A percentile compares a stretch with the other conserved stretches of the same genome.
These are phyloP conservation scores for Hydrolagus affinis DNA, from an alignment of 2,113 vertebrate genomes.

Conservation along the genomic window DNA sequence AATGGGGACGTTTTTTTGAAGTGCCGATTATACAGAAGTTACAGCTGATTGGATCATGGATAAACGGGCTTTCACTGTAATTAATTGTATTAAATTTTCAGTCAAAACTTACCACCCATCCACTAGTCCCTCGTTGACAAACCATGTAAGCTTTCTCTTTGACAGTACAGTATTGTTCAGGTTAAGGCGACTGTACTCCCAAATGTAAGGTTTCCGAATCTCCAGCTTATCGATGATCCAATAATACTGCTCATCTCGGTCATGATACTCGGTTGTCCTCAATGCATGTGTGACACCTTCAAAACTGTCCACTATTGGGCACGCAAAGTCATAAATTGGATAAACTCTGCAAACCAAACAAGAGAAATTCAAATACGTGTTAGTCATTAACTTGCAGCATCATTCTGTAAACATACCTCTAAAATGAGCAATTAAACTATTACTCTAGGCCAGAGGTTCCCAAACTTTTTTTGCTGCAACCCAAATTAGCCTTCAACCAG, in stretches of 20 bases:
- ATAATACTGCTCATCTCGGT: slow-evolving; percentile 92
- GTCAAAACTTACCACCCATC: slow-evolving; percentile 76
- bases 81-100: neutral
- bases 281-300: slow-evolving; percentile 93
- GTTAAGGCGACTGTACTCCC: slow-evolving; percentile 93
- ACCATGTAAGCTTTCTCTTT: slow-evolving; percentile 96
- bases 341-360: slow-evolving; percentile 64
- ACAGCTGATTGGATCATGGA: no score
- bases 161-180: slow-evolving; percentile 96
- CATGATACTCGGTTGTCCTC: slow-evolving; percentile 94
- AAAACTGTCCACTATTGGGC: slow-evolving; percentile 92
- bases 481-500: no score
- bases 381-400: neutral
- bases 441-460: neutral
- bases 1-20: no score
- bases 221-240: slow-evolving; percentile 84
- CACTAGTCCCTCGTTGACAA: slow-evolving; percentile 91
- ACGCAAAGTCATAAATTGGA: slow-evolving; percentile 94
- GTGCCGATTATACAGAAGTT: no score
- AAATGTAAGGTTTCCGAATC: slow-evolving; percentile 85
- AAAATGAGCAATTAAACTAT: neutral
- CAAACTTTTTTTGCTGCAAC: no score
- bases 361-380: neutral
- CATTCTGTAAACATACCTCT: neutral
- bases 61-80: no score